Evolutionary conservation across 2,797 vertebrate species (phyloP), one percentile per base, ranked within the genome.

Genomic region (Mergus octosetaceus): DNA sequence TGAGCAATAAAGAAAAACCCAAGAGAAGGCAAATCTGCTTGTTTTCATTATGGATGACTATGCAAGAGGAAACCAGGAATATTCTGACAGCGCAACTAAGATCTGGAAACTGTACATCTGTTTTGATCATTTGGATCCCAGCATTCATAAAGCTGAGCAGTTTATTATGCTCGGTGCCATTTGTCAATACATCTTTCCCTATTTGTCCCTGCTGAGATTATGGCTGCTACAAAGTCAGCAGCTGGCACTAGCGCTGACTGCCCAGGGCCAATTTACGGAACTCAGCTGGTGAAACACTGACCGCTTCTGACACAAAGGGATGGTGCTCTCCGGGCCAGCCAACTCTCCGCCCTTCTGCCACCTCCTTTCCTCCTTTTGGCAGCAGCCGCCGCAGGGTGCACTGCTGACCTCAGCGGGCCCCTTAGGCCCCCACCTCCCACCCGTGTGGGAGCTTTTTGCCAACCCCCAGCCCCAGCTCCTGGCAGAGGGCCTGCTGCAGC

Each of bases 81-180:
- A 89, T 84, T 95, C 96, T 97, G 95, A 97, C 94, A 96, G 94
- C 94, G 91, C 88, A 94, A 94, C 94, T 93, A 96, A 97, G 96
- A 97, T 94, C 94, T 95, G 94, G 89, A 96, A 97, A 96, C 93
- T 93, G 96, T 96, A 94, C 97, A 97, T 97, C 97, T 97, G 97
- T 95, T 97, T 97, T 94, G 95, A 96, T 96, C 95, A 95, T 97
- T 96, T 97, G 93, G 94, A 97, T 96, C 95, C 95, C 96, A 95
- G 94, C 94, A 96, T 96, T 97, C 95, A 91, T 94, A 96, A 97
- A 97, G 88, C 94, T 92, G 96, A 97, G 95, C 94, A 66, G 96
- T 96, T 97, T 96, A 97, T 97, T 95, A 97, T 91, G 95, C 96
- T 97, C 90, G 34, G 94, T 95, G 94, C 97, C 94, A 96, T 97